A percentile compares a stretch with the other conserved stretches of the same genome.
These are phyloP conservation scores for Spodoptera picta DNA, from an alignment of 2,888 invertebrate species.

Conservation along the genomic window DNA sequence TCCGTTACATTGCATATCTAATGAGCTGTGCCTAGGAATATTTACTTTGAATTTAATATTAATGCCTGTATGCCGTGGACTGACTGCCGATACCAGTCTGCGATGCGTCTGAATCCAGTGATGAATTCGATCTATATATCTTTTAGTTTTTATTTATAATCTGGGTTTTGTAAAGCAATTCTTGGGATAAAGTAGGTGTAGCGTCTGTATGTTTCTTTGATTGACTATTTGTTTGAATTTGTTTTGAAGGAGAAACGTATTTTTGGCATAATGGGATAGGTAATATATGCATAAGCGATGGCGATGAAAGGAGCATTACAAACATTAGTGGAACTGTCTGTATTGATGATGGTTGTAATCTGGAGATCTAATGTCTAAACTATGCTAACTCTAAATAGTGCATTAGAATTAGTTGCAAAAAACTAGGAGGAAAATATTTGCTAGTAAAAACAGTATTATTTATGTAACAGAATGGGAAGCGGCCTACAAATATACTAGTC, in stretches of 20 bases:
- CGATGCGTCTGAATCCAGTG: conserved; percentile 47
- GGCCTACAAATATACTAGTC: background rate
- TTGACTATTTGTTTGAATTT: conserved; percentile 34
- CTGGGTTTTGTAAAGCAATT: conserved; percentile 39
- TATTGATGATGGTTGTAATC: too few species aligned
- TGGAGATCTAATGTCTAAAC: too few species aligned
- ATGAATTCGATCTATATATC: conserved; percentile 47
- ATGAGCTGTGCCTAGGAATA: conserved; percentile 69
- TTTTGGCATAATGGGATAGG: conserved; percentile 27
- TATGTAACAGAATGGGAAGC: too few species aligned
- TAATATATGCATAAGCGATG: conserved; percentile 5
- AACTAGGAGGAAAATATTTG: background rate
- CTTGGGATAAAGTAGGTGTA: conserved; percentile 28
- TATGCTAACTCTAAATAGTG: too few species aligned
- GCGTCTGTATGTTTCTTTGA: conserved; percentile 33
- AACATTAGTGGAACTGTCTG: too few species aligned
- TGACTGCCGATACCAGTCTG: conserved; percentile 58
- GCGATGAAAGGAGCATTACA: background rate
- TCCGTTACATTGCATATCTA: conserved; percentile 85
- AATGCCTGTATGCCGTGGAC: conserved; percentile 55
- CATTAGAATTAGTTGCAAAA: too few species aligned
- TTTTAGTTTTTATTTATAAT: conserved; percentile 53
- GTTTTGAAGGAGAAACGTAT: conserved; percentile 19
- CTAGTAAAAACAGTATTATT: too few species aligned
- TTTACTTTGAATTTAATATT: conserved; percentile 64